Base-by-base conservation (phyloP, 2,888 invertebrate species). In the Stenolophus ochropezus region DNA sequence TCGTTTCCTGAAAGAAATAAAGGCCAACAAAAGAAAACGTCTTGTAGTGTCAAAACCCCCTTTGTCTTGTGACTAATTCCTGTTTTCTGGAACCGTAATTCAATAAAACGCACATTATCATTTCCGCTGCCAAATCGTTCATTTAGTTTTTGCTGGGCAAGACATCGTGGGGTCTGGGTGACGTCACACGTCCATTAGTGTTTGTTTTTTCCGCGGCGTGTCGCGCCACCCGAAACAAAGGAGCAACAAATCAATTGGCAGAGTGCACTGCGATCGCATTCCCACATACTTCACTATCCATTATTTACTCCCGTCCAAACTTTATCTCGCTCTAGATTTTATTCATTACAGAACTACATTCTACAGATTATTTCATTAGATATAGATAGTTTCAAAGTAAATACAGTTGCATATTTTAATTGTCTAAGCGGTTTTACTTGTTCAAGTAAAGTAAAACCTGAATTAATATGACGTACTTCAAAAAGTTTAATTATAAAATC, bases 71-170 rank as follows among this genome's bases (percentile, higher is more conserved):
- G 80, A 80, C 80, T 80, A 80, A 80, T 80, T 80, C 53, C 56
- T 53, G 14, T 73, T 79, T 80, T 80, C 80, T 56, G 58, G 73
- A 73, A 80, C 49, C 80, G 80, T 80, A 80, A 80, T 80, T 80
- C 80, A 80, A 80, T 80, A 80, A 80, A 80, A 47, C 80, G 73
- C 33, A 56, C 80, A 80, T 80, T 80, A 80, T 80, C 80, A 80
- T 80, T 80, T 80, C 80, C 80, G 80, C 51, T 80, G 80, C 73
- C 80, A 80, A 80, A 80, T 47, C 80, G 80, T 80, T 80, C 73
- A 80, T 80, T 80, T 73, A 73, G 47, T 80, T 80, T 80, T 80
- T 80, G 47, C 61, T 53, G 47, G 61, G 21, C 20, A 61, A 47
- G 58, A 18, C 23, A 77, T 21, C 49, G 25, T 33, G 51, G 74